Evolutionary conservation across 2,888 invertebrate species (phyloP).

Genomic region (Rotaria socialis): DNA sequence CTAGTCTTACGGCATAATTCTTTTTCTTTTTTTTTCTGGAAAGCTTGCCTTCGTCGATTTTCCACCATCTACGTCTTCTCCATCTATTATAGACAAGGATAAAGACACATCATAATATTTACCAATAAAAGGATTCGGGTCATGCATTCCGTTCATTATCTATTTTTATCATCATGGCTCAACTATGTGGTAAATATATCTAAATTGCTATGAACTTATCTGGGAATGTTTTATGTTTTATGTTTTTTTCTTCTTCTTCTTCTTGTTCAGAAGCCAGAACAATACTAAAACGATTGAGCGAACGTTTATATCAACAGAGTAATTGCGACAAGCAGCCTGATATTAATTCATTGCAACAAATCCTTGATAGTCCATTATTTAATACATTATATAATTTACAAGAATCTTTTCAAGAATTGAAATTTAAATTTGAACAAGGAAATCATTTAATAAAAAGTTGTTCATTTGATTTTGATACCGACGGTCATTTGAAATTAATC

Average conservation of each 20-base stretch:
- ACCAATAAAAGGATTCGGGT: neutral
- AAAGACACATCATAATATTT: neutral
- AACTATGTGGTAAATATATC: neutral
- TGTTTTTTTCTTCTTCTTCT: neutral
- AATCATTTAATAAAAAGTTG: neutral
- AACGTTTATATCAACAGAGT: neutral
- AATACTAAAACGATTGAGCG: constrained; percentile 26
- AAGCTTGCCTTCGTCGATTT: neutral
- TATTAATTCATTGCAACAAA: neutral
- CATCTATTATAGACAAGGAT: neutral
- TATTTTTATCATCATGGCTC: constrained; percentile 20
- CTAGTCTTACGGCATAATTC: neutral
- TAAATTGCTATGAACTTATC: too few relatives aligned
- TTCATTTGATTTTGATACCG: constrained; percentile 8
- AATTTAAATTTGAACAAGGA: constrained; percentile 3
- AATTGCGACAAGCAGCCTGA: neutral
- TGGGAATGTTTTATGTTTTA: too few relatives aligned
- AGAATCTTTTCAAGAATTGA: constrained; percentile 4
- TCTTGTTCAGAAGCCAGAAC: constrained; percentile 22
- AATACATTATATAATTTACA: constrained; percentile 23
- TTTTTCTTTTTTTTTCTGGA: neutral
- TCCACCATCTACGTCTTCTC: neutral
- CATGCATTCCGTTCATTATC: constrained; percentile 16
- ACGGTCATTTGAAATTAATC: neutral
- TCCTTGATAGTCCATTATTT: constrained; percentile 31